Evolutionary conservation across 2,797 vertebrate species (phyloP).

Genomic region (Naso thynnoides): DNA sequence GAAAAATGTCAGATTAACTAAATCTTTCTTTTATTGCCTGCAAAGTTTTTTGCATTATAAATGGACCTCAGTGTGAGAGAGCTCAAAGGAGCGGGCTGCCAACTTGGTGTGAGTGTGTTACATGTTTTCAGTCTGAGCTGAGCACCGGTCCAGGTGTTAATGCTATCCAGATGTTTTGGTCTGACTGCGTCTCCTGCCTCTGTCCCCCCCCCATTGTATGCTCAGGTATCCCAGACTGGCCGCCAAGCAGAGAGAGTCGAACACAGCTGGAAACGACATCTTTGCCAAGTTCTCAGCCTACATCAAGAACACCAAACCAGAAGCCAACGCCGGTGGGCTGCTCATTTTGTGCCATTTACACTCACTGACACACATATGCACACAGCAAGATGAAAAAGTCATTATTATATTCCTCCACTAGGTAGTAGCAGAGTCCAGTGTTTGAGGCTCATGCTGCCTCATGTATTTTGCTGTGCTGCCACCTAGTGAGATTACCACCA

Average conservation of each 20-base stretch:
- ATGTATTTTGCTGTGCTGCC: slow-evolving; percentile 49
- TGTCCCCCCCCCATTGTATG: slow-evolving; percentile 35
- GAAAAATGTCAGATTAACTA: slow-evolving; percentile 62
- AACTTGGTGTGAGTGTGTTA: slow-evolving; percentile 60
- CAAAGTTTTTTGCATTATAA: slow-evolving; percentile 76
- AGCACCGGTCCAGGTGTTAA: slow-evolving; percentile 77
- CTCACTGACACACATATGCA: slow-evolving; percentile 14
- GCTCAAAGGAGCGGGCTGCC: slow-evolving; percentile 48
- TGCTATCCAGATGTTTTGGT: slow-evolving; percentile 71
- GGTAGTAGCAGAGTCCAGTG: slow-evolving; percentile 71
- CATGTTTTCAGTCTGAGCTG: slow-evolving; percentile 62
- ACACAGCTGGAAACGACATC: slow-evolving; percentile 96
- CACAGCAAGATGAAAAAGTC: slow-evolving; percentile 2
- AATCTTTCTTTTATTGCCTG: slow-evolving; percentile 75
- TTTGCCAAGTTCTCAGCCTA: slow-evolving; percentile 98
- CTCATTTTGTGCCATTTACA: slow-evolving; percentile 54
- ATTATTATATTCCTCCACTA: slow-evolving; percentile 61
- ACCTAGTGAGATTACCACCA: slow-evolving; percentile 42
- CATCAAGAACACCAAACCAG: slow-evolving; percentile 95
- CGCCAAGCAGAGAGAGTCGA: slow-evolving; percentile 93
- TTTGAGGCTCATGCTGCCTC: background rate
- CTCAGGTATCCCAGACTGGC: slow-evolving; percentile 95
- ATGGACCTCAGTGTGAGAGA: slow-evolving; percentile 64
- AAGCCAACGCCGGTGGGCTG: slow-evolving; percentile 92
- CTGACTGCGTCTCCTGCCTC: slow-evolving; percentile 62